Evolutionary conservation across 2,113 vertebrate genomes (phyloP), one percentile per base, ranked within the genome.

Genomic region (Australoheros scitulus): DNA sequence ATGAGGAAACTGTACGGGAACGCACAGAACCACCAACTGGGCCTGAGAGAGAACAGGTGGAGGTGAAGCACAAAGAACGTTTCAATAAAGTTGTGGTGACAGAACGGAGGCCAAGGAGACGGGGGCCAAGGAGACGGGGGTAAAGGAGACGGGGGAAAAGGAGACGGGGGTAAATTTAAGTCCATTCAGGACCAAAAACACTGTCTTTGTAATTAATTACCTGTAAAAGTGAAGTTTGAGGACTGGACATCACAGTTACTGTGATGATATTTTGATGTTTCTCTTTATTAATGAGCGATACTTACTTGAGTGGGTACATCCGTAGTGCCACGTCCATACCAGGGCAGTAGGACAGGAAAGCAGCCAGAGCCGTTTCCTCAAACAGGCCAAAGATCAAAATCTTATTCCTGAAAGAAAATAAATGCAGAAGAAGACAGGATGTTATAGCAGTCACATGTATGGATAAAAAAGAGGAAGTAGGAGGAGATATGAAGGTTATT

Each of bases 1-100:
- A 98, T 98, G 94, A 98, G 96, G 96, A 97, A 97, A 92, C 97
- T 98, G 95, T 98, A 98, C 11, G 97, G 97, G 94, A 98, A 97
- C 29, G 97, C 97, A 93, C 97, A 97, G 95, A 98, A 98, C 97
- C 97, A 98, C 97, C 97, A 98, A 84, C 96, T 97, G 83, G 97
- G 97, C 95, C 97, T 98, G 90, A 76, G 52, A 34, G 61, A 82
- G 76, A 72, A 63, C 14, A 0, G 17, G 76, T 70, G 58, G 26
- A 59, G 81, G 61, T 1, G 52, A 50, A 2, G 50, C 7, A 56
- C n/a, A 58, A 9, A 29, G 59, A 74, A 50, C 20, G 8, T 9
- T 65, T 50, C 57, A 24, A 52, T 8, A 52, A 56, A 18, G 1
- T 9, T 43, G 41, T 0, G 17, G 52, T 20, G 3, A 13, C 24